phyloP scores from a whole-genome alignment of 2,888 invertebrate genomes.

The Epinotia ramella region DNA sequence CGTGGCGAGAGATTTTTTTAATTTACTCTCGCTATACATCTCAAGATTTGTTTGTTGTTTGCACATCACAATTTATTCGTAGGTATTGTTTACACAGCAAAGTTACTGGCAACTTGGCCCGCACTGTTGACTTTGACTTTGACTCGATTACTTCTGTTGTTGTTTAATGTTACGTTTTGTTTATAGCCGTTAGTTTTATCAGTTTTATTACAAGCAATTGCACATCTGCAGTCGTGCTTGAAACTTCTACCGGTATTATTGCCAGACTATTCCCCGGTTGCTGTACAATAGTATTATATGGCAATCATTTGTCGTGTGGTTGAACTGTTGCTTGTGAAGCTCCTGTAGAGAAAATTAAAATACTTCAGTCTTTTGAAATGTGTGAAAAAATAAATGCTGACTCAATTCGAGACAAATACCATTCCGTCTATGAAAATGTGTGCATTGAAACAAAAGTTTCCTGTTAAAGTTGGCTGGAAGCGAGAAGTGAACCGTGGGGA shows the following conservation, averaged over 20 bases:
- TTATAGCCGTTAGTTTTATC: constrained; percentile 31
- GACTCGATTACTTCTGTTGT: constrained; percentile 39
- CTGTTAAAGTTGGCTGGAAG: constrained; percentile 29
- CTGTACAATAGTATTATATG: background rate
- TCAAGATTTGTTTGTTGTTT: constrained; percentile 24
- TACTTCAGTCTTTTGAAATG: background rate
- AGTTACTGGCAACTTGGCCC: constrained; percentile 39
- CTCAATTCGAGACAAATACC: constrained; percentile 24
- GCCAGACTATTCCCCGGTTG: constrained; percentile 1
- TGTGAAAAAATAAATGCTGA: constrained; percentile 12
- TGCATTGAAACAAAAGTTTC: constrained; percentile 36
- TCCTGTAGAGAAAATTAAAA: background rate
- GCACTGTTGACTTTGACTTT: constrained; percentile 42
- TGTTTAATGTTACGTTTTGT: constrained; percentile 37
- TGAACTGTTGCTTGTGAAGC: background rate
- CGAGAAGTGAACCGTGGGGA: constrained; percentile 32
- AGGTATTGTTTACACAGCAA: constrained; percentile 29
- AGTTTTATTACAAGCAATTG: constrained; percentile 25
- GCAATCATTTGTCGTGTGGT: background rate
- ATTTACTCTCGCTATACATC: background rate
- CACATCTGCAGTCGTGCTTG: constrained; percentile 29
- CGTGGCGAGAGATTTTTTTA: background rate
- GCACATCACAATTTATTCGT: constrained; percentile 20
- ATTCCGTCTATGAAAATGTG: constrained; percentile 8
- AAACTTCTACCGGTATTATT: constrained; percentile 30